Percentiles rank a stretch among this genome's conserved stretches.
These are phyloP conservation scores for Micropoecilia bifurca DNA, from an alignment of 2,797 vertebrate genomes.

Conservation along the genomic window DNA sequence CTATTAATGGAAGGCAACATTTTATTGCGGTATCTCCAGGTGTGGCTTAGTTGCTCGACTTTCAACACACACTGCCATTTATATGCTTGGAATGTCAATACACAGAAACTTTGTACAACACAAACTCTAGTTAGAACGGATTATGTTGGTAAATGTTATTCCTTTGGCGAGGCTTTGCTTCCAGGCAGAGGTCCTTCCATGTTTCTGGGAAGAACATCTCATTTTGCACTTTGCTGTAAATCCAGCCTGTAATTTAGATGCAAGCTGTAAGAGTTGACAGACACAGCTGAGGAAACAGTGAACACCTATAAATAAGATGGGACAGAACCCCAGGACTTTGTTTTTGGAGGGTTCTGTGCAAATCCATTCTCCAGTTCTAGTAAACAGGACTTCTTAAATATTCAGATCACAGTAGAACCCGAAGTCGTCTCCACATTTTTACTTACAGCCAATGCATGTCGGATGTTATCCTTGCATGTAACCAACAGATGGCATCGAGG, in stretches of 20 bases:
- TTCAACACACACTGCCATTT: neutral
- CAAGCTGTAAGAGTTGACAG: constrained; percentile 41
- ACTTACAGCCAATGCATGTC: neutral
- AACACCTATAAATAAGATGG: constrained; percentile 42
- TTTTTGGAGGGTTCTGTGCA: constrained; percentile 2
- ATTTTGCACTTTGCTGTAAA: constrained; percentile 37
- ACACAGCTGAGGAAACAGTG: constrained; percentile 42
- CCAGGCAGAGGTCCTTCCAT: constrained; percentile 36
- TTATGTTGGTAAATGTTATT: constrained; percentile 29
- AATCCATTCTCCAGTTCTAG: neutral
- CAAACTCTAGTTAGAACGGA: constrained; percentile 24
- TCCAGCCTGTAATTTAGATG: constrained; percentile 52
- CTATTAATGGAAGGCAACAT: neutral
- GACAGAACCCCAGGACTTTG: constrained; percentile 9
- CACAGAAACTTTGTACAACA: neutral
- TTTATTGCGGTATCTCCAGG: constrained; percentile 5
- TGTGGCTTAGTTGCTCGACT: neutral
- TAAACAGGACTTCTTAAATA: neutral
- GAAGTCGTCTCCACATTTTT: neutral
- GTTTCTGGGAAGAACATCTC: constrained; percentile 36
- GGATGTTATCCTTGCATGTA: constrained; percentile 20
- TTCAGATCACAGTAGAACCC: neutral
- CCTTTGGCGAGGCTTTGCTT: constrained; percentile 19
- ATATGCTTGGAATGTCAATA: neutral
- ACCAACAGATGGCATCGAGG: constrained; percentile 53